A percentile compares a stretch with the other conserved stretches of the same genome.
phyloP scores from a whole-genome alignment of 2,888 invertebrate genomes.

The Merodon equestris region DNA sequence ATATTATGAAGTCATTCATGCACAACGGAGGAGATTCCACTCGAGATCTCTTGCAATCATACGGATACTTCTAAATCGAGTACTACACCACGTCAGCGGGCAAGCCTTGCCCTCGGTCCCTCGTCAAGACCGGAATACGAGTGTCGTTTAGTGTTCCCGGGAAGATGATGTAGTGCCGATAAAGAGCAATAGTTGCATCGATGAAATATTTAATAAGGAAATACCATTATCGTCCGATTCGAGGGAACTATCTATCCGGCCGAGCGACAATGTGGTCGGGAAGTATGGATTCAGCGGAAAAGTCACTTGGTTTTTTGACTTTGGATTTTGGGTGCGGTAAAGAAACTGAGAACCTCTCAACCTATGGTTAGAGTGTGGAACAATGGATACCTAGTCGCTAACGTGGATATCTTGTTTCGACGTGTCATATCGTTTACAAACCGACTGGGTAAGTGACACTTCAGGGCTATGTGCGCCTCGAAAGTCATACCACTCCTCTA shows the following conservation, averaged over 20 bases:
- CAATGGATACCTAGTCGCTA: no score
- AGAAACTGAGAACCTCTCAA: no score
- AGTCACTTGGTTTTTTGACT: no score
- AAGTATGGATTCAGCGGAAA: slow-evolving; percentile 4
- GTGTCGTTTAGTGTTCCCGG: slow-evolving; percentile 29
- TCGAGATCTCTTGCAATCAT: slow-evolving; percentile 45
- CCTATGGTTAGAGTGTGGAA: no score
- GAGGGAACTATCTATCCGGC: slow-evolving; percentile 5
- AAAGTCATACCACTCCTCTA: no score
- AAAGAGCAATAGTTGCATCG: slow-evolving; percentile 61
- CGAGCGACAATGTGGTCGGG: not conserved
- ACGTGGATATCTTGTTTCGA: no score
- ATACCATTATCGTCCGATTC: slow-evolving; percentile 40
- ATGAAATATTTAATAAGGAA: slow-evolving; percentile 67
- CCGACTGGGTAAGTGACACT: no score
- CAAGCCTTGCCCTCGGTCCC: no score
- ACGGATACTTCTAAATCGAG: slow-evolving; percentile 33
- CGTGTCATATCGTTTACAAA: no score
- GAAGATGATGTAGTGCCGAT: slow-evolving; percentile 64
- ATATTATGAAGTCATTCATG: slow-evolving; percentile 67
- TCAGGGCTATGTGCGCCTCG: no score
- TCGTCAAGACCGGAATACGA: no score
- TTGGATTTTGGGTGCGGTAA: no score
- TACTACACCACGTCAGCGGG: slow-evolving; percentile 24
- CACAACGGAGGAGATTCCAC: slow-evolving; percentile 50